A percentile compares a stretch with the other conserved stretches of the same genome.
These are phyloP conservation scores for Lytechinus pictus DNA, from an alignment of 35 echinoderm and acorn worm species.

Conservation along the genomic window DNA sequence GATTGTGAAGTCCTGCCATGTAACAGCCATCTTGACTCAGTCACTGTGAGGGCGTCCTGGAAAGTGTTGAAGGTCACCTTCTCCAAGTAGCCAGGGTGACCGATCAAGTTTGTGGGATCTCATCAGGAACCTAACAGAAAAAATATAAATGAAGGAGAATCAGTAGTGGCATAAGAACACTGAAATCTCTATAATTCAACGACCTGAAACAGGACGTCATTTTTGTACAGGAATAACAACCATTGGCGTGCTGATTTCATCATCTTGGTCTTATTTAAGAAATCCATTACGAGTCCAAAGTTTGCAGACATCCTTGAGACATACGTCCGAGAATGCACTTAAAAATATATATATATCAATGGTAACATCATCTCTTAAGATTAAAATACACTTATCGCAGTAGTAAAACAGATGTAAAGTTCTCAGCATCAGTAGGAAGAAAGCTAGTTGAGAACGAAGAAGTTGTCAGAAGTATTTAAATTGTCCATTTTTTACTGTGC, in stretches of 20 bases:
- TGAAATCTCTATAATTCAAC: neutral
- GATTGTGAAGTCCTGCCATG: conserved; percentile 82
- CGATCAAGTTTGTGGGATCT: neutral
- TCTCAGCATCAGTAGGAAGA: no score
- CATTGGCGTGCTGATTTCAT: no score
- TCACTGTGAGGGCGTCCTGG: neutral
- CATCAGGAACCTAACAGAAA: neutral
- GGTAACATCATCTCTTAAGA: no score
- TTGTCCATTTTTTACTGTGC: neutral
- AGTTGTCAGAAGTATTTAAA: neutral
- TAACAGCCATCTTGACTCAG: conserved; percentile 53
- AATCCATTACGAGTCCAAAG: no score
- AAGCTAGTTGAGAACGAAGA: neutral
- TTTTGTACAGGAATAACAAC: no score
- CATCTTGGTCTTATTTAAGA: no score
- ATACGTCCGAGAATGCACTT: no score
- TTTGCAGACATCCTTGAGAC: no score
- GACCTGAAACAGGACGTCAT: no score
- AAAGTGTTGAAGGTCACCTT: neutral
- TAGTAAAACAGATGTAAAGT: no score
- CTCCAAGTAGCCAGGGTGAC: neutral
- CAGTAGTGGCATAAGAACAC: neutral
- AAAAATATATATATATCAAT: no score
- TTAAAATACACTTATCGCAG: no score
- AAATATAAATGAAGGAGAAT: neutral